Percentiles rank a stretch among this genome's conserved stretches.
phyloP scores from a whole-genome alignment of 2,113 vertebrate species.

The Microtus montanus region DNA sequence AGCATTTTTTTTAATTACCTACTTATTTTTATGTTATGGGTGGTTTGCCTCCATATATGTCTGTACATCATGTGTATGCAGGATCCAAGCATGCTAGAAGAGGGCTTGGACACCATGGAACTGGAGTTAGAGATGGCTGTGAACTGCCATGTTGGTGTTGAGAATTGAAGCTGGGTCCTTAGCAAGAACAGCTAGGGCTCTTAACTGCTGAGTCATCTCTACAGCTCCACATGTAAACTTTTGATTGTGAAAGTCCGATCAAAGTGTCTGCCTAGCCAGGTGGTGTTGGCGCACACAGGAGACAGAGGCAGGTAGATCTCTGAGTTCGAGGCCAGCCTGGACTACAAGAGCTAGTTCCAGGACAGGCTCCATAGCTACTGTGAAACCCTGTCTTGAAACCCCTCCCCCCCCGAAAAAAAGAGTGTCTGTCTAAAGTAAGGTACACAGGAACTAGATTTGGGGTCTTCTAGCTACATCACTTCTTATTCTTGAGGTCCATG shows the following conservation, averaged over 20 bases:
- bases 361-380: too few species aligned
- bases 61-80: background rate
- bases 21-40: background rate
- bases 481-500: background rate
- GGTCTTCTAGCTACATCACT: constrained; percentile 15
- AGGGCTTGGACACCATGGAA: background rate
- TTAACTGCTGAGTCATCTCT: too few species aligned
- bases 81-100: background rate
- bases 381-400: too few species aligned
- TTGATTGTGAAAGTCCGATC: too few species aligned
- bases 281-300: too few species aligned
- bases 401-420: too few species aligned
- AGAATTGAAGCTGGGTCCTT: background rate
- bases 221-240: too few species aligned
- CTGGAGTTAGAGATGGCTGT: background rate
- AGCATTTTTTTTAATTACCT: background rate
- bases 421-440: background rate
- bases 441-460: background rate
- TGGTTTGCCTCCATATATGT: background rate
- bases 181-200: background rate
- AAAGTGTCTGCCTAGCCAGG: too few species aligned
- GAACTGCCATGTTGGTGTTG: background rate
- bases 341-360: too few species aligned
- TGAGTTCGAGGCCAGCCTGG: too few species aligned
- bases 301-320: too few species aligned